These are phyloP conservation scores for Oxyteleia sp. DNA, from an alignment of 2,888 invertebrate species.

Conservation along the genomic window DNA sequence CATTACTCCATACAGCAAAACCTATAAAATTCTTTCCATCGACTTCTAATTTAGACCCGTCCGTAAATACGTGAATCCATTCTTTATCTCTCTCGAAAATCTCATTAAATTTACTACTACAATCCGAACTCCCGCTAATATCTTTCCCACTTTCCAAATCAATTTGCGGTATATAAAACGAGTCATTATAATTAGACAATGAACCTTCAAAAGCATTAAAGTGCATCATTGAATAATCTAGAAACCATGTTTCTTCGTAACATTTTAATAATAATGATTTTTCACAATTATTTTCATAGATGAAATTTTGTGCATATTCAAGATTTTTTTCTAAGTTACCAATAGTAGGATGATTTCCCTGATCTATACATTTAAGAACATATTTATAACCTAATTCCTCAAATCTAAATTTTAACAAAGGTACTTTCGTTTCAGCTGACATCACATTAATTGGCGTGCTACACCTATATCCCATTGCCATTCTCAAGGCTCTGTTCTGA, in stretches of 20 bases:
- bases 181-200: not conserved
- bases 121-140: too few relatives aligned
- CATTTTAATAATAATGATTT: conserved; percentile 7
- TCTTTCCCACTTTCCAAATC: conserved; percentile 3
- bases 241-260: conserved; percentile 13
- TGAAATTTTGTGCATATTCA: not conserved
- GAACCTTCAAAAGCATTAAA: not conserved
- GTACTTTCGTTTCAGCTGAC: conserved; percentile 47
- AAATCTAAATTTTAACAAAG: conserved; percentile 33
- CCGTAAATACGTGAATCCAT: not conserved
- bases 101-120: conserved; percentile 4
- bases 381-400: conserved; percentile 39
- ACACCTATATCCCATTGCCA: conserved; percentile 59
- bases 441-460: conserved; percentile 65
- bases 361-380: conserved; percentile 23
- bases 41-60: not conserved
- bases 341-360: not conserved
- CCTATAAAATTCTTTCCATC: not conserved
- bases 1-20: not conserved
- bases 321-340: conserved; percentile 1
- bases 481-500: conserved; percentile 44
- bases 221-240: conserved; percentile 10
- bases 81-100: not conserved
- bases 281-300: conserved; percentile 10
- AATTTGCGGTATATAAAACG: not conserved